These are phyloP conservation scores for Elymnias hypermnestra DNA, from an alignment of 1,140 invertebrate species.

Conservation along the genomic window DNA sequence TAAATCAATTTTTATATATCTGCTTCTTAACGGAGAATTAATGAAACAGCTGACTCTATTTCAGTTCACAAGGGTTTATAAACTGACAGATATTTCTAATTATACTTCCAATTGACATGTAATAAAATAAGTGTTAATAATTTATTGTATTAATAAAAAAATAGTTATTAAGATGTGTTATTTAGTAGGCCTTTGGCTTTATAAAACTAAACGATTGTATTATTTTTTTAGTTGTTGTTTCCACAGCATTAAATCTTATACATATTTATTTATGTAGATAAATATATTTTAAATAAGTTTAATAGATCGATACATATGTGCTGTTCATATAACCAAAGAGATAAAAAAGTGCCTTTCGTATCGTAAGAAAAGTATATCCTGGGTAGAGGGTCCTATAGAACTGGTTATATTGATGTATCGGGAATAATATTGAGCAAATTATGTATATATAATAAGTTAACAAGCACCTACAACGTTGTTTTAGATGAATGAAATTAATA, in stretches of 20 bases:
- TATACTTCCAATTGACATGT: no score
- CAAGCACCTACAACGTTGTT: no score
- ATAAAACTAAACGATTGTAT: background rate
- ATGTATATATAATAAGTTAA: no score
- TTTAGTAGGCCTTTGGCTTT: background rate
- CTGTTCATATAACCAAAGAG: constrained; percentile 26
- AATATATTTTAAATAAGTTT: constrained; percentile 4
- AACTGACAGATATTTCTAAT: no score
- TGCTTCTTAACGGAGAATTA: no score
- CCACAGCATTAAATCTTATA: background rate
- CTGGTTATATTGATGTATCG: background rate
- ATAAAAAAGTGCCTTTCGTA: constrained; percentile 30
- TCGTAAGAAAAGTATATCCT: constrained; percentile 11
- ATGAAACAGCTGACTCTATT: no score
- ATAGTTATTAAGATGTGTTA: no score
- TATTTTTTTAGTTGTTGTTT: background rate
- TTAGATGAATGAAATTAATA: no score
- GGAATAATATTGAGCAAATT: background rate
- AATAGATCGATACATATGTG: constrained; percentile 12
- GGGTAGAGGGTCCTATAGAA: background rate
- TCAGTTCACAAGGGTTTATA: no score
- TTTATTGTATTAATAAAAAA: no score
- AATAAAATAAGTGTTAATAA: no score
- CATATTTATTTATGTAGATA: background rate
- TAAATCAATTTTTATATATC: no score